phyloP scores from a whole-genome alignment of 2,113 vertebrate species.

The Oenanthe melanoleuca region DNA sequence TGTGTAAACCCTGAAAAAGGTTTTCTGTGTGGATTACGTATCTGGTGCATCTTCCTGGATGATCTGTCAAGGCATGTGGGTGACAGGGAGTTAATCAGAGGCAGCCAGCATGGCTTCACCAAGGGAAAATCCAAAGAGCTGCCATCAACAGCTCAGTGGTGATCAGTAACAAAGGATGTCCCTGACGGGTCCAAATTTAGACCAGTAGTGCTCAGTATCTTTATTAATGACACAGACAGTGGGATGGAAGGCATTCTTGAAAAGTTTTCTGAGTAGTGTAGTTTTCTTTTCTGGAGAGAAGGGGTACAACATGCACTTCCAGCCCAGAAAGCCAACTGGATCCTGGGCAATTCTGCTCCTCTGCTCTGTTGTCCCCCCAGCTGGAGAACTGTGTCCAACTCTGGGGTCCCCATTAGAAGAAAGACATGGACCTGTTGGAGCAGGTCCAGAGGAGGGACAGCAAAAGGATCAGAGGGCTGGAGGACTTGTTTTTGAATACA shows the following conservation, averaged over 20 bases:
- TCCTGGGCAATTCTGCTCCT: background rate
- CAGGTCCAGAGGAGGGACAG: background rate
- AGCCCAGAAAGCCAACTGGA: background rate
- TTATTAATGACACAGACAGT: background rate
- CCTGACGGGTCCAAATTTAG: background rate
- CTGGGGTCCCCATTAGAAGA: background rate
- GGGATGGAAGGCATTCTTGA: background rate
- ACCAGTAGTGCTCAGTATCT: background rate
- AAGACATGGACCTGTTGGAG: background rate
- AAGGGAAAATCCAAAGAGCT: background rate
- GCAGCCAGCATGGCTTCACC: background rate
- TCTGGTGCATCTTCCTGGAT: background rate
- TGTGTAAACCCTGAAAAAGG: background rate
- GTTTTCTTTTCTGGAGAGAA: background rate
- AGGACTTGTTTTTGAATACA: background rate
- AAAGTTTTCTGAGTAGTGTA: background rate
- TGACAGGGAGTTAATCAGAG: background rate
- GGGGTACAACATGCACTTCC: background rate
- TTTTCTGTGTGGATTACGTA: background rate
- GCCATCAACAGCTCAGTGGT: background rate
- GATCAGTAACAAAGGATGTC: background rate
- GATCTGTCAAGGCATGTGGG: background rate
- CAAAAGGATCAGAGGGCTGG: background rate
- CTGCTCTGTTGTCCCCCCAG: rapidly evolving
- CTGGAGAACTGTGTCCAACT: background rate